Conservation (phyloP, 2,113 vertebrate genomes). For the Entelurus aequoreus region DNA sequence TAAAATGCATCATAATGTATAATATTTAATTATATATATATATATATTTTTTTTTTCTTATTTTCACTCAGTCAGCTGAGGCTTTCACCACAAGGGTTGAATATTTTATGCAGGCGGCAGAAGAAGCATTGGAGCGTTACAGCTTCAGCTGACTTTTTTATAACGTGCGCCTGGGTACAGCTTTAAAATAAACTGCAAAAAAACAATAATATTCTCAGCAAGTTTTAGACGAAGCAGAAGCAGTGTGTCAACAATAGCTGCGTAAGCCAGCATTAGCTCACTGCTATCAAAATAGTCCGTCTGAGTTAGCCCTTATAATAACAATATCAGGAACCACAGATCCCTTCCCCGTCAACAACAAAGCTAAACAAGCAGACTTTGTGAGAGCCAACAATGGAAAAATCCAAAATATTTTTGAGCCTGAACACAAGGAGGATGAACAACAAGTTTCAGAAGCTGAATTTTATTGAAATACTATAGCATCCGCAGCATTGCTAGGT, state of each 20-base stretch:
- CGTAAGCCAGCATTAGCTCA: too few relatives aligned
- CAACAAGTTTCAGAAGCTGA: too few relatives aligned
- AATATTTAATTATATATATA: neutral
- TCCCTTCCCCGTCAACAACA: too few relatives aligned
- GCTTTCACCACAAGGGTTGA: constrained; percentile 55
- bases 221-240: too few relatives aligned
- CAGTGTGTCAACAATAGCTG: too few relatives aligned
- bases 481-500: too few relatives aligned
- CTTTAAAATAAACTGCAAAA: neutral
- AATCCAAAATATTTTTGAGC: neutral
- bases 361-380: too few relatives aligned
- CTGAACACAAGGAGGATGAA: too few relatives aligned
- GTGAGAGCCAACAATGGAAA: neutral
- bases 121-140: constrained; percentile 23
- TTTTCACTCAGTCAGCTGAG: constrained; percentile 17
- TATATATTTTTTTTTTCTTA: neutral
- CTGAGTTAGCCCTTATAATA: too few relatives aligned
- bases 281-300: too few relatives aligned
- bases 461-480: too few relatives aligned
- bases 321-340: too few relatives aligned
- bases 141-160: constrained; percentile 12
- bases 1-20: constrained; percentile 3
- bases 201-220: neutral
- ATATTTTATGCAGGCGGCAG: constrained; percentile 63
- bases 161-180: neutral